phyloP scores from a whole-genome alignment of 2,113 vertebrate genomes.

The Murina feae region DNA sequence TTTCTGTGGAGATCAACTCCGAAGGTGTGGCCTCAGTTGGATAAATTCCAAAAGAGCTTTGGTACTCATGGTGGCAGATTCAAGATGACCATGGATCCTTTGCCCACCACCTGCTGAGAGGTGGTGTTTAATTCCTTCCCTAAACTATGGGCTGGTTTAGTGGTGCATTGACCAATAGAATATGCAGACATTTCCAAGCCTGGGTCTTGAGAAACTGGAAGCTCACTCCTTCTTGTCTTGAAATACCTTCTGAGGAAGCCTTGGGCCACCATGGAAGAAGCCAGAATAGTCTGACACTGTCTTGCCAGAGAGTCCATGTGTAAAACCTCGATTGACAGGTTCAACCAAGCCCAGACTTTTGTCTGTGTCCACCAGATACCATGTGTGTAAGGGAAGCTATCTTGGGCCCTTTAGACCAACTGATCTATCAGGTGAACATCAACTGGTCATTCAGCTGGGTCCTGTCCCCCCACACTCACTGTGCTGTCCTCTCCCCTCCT shows the following conservation, averaged over 20 bases:
- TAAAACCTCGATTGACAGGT: accelerated
- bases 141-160: background rate
- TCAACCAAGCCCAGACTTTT: accelerated
- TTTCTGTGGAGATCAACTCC: background rate
- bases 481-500: no score
- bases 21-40: accelerated
- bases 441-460: no score
- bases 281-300: accelerated
- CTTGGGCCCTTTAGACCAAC: background rate
- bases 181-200: background rate
- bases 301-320: accelerated
- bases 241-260: background rate
- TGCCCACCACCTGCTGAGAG: accelerated
- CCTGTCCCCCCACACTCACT: accelerated
- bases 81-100: no score
- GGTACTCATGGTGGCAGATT: background rate
- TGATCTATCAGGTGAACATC: background rate
- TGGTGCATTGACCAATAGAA: accelerated
- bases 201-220: background rate
- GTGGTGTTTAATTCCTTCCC: no score
- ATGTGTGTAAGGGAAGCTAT: background rate
- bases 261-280: background rate
- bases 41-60: background rate
- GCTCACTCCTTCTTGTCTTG: background rate
- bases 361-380: accelerated